These are phyloP conservation scores for Corythornis madagascariensis DNA, from an alignment of 2,113 vertebrate species.

Conservation along the genomic window DNA sequence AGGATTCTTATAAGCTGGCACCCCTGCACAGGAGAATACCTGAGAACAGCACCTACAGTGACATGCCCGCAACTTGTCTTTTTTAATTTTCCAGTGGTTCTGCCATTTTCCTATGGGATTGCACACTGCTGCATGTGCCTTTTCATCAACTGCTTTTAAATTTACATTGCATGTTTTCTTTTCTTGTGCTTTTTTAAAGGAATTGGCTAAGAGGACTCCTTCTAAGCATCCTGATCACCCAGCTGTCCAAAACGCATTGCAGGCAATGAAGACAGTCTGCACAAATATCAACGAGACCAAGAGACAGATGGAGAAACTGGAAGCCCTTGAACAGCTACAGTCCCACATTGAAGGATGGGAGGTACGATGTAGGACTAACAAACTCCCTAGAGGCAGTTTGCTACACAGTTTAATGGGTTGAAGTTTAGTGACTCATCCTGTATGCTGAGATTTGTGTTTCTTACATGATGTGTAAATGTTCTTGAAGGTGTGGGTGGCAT, in stretches of 20 bases:
- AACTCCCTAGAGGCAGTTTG: not conserved
- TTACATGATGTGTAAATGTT: not conserved
- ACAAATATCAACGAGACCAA: constrained; percentile 99
- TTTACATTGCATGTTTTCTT: not conserved
- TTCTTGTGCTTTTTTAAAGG: constrained; percentile 70
- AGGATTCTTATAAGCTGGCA: not conserved
- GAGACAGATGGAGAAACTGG: constrained; percentile 98
- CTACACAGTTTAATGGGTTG: not conserved
- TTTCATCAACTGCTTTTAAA: not conserved
- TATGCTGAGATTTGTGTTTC: not conserved
- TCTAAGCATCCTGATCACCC: constrained; percentile 93
- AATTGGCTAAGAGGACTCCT: constrained; percentile 93
- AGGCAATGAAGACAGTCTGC: constrained; percentile 97
- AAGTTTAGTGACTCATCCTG: not conserved
- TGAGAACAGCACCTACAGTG: not conserved
- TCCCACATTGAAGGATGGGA: constrained; percentile 99
- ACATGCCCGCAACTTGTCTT: not conserved
- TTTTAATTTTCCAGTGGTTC: not conserved
- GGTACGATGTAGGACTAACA: constrained; percentile 74
- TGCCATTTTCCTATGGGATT: not conserved
- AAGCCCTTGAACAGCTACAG: constrained; percentile 95
- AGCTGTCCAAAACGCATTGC: constrained; percentile 90
- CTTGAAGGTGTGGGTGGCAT: not conserved
- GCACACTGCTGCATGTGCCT: not conserved
- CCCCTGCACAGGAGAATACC: not conserved